phyloP scores from a whole-genome alignment of 2,888 invertebrate genomes.

The Xylota sylvarum region DNA sequence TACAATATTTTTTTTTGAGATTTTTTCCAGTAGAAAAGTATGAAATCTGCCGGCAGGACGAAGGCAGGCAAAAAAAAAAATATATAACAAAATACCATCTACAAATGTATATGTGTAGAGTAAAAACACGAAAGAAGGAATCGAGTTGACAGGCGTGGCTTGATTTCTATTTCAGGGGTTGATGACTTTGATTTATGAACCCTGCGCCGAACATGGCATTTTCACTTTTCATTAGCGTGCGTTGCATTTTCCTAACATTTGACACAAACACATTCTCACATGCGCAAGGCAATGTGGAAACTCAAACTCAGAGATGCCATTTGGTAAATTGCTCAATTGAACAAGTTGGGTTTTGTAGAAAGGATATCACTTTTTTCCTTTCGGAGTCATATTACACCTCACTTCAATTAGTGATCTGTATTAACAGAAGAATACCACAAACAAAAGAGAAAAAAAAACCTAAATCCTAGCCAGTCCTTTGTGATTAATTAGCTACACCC shows the following conservation, averaged over 20 bases:
- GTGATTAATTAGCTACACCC: slow-evolving; percentile 38
- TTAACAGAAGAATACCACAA: slow-evolving; percentile 36
- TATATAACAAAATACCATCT: neutral
- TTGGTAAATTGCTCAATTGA: slow-evolving; percentile 74
- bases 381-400: slow-evolving; percentile 62
- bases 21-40: slow-evolving; percentile 67
- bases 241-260: slow-evolving; percentile 67
- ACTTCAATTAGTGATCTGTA: slow-evolving; percentile 64
- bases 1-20: slow-evolving; percentile 32
- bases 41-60: slow-evolving; percentile 74
- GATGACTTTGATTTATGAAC: slow-evolving; percentile 77
- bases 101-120: slow-evolving; percentile 25
- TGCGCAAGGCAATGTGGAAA: slow-evolving; percentile 35
- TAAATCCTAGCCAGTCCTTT: slow-evolving; percentile 40
- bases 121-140: slow-evolving; percentile 73
- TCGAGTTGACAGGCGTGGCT: slow-evolving; percentile 79
- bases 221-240: slow-evolving; percentile 76
- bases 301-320: slow-evolving; percentile 44
- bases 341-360: slow-evolving; percentile 42
- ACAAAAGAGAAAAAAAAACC: neutral
- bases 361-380: slow-evolving; percentile 40
- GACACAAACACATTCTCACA: slow-evolving; percentile 38
- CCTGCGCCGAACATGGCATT: slow-evolving; percentile 73
- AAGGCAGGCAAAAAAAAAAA: slow-evolving; percentile 33
- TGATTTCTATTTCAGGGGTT: slow-evolving; percentile 78